A percentile compares a stretch with the other conserved stretches of the same genome.
Conservation (phyloP, 1,140 invertebrate species). For the Bombyx mandarina region DNA sequence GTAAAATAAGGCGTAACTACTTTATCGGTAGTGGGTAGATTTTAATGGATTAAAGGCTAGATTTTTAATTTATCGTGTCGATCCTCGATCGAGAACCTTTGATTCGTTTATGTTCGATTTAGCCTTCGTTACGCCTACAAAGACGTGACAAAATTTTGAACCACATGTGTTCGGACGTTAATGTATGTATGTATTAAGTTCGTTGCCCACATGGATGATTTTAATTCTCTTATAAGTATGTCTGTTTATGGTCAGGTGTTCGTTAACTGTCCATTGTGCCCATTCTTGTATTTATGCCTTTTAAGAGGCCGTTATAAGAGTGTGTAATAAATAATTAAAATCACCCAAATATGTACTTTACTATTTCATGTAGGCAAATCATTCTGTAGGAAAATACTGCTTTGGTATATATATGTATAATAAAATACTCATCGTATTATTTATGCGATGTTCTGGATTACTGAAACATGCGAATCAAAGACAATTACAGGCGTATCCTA, state of each 20-base stretch:
- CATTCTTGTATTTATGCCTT: neutral
- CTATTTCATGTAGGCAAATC: too few species aligned
- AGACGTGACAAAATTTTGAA: constrained; percentile 10
- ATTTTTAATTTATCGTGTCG: too few species aligned
- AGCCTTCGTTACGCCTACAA: constrained; percentile 22
- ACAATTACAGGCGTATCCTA: too few species aligned
- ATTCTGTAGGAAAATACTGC: too few species aligned
- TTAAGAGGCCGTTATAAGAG: neutral
- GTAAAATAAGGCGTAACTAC: too few species aligned
- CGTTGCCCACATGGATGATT: constrained; percentile 13
- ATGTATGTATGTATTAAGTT: constrained; percentile 10
- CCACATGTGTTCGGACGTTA: constrained; percentile 7
- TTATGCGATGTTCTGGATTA: too few species aligned
- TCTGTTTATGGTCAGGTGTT: constrained; percentile 3
- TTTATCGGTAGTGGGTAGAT: too few species aligned
- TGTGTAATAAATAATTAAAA: neutral
- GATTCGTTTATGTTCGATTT: constrained; percentile 9
- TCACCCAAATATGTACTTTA: neutral
- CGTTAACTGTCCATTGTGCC: constrained; percentile 14
- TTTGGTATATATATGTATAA: too few species aligned
- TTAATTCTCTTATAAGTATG: constrained; percentile 15
- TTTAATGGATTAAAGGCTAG: too few species aligned
- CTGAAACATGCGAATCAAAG: too few species aligned
- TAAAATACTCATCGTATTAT: too few species aligned
- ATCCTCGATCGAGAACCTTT: neutral